Evolutionary conservation across 1,140 invertebrate species (phyloP).

Genomic region (Atta texana): DNA sequence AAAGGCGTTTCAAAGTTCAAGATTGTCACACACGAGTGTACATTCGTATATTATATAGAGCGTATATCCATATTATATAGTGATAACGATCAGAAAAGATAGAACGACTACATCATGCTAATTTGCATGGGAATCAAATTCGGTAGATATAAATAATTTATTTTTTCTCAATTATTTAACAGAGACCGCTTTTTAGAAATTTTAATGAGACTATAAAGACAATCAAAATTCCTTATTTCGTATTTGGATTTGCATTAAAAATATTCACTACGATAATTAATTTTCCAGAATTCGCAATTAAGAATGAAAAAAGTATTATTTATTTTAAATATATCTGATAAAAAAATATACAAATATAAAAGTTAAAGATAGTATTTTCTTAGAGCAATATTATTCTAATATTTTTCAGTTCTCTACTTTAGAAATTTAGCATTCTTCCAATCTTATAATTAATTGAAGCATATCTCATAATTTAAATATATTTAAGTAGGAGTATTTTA

Average conservation of each 20-base stretch:
- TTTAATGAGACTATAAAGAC: no score
- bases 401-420: background rate
- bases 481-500: background rate
- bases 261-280: background rate
- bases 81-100: no score
- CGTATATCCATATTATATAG: no score
- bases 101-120: no score
- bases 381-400: background rate
- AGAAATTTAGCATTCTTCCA: background rate
- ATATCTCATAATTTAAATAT: background rate
- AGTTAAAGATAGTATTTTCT: background rate
- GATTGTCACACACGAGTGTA: conserved; percentile 1
- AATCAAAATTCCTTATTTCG: no score
- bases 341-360: no score
- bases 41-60: no score
- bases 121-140: no score
- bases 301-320: background rate
- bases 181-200: no score
- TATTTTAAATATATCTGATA: background rate
- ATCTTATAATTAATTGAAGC: background rate
- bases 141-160: no score
- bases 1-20: conserved; percentile 65
- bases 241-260: background rate
- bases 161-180: no score
- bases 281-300: background rate